Evolutionary conservation across 2,888 invertebrate species (phyloP).

Genomic region (Synanthedon tipuliformis): DNA sequence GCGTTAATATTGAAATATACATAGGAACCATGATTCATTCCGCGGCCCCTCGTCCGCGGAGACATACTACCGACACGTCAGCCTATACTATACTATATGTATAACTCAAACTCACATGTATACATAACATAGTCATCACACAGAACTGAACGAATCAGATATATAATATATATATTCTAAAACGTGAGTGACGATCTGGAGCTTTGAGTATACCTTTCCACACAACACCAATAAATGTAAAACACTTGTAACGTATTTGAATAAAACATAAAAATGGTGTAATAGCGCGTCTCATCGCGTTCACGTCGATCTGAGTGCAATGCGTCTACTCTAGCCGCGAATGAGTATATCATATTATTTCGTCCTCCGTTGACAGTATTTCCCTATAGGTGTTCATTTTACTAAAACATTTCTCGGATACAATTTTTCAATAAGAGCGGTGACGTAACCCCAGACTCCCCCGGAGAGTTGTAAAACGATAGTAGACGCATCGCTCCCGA

Average conservation of each 20-base stretch:
- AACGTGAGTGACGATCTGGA: conserved; percentile 29
- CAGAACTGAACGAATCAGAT: conserved; percentile 11
- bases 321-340: conserved; percentile 11
- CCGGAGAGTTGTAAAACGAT: conserved; percentile 24
- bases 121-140: conserved; percentile 8
- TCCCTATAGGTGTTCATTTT: neutral
- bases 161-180: conserved; percentile 27
- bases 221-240: conserved; percentile 30
- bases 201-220: conserved; percentile 12
- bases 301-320: conserved; percentile 25
- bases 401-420: conserved; percentile 2
- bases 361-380: neutral
- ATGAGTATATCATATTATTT: neutral
- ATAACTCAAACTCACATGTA: conserved; percentile 41
- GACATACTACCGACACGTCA: conserved; percentile 60
- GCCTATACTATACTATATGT: conserved; percentile 44
- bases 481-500: conserved; percentile 31
- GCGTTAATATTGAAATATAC: conserved; percentile 72
- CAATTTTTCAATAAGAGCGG: conserved; percentile 14
- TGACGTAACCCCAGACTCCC: conserved; percentile 26
- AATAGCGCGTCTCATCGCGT: conserved; percentile 64
- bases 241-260: conserved; percentile 32
- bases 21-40: conserved; percentile 72
- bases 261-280: conserved; percentile 53
- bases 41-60: conserved; percentile 61